phyloP scores from a whole-genome alignment of 2,113 vertebrate species.

The Tragelaphus buxtoni region DNA sequence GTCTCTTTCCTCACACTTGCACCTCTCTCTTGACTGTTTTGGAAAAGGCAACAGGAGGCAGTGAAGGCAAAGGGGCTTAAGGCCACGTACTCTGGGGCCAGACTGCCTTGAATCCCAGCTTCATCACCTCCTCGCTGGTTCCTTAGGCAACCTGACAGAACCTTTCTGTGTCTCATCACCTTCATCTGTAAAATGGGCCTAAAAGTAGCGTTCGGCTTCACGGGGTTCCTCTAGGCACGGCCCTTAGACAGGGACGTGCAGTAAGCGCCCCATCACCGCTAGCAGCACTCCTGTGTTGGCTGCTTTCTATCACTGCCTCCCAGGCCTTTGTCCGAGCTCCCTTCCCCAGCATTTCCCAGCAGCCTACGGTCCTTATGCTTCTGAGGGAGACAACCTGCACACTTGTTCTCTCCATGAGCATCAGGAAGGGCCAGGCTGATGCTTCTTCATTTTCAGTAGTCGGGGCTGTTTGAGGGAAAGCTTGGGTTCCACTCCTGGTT shows the following conservation, averaged over 20 bases:
- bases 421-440: neutral
- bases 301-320: accelerated
- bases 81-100: neutral
- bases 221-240: neutral
- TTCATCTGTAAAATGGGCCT: neutral
- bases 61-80: neutral
- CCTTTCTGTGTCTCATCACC: neutral
- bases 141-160: neutral
- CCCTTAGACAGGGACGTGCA: neutral
- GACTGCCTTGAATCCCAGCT: neutral
- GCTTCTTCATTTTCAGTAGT: neutral
- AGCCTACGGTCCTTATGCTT: neutral
- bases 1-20: neutral
- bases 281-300: accelerated
- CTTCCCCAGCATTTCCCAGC: neutral
- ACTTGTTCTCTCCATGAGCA: neutral
- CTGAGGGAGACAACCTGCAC: neutral
- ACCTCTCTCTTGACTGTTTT: neutral
- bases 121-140: neutral
- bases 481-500: neutral
- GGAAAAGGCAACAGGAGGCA: neutral
- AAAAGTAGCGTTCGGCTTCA: neutral
- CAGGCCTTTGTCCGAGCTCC: neutral
- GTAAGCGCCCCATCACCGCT: neutral
- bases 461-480: neutral